These are phyloP conservation scores for Mandrillus leucophaeus DNA, from an alignment of 2,113 vertebrate genomes.

Conservation along the genomic window DNA sequence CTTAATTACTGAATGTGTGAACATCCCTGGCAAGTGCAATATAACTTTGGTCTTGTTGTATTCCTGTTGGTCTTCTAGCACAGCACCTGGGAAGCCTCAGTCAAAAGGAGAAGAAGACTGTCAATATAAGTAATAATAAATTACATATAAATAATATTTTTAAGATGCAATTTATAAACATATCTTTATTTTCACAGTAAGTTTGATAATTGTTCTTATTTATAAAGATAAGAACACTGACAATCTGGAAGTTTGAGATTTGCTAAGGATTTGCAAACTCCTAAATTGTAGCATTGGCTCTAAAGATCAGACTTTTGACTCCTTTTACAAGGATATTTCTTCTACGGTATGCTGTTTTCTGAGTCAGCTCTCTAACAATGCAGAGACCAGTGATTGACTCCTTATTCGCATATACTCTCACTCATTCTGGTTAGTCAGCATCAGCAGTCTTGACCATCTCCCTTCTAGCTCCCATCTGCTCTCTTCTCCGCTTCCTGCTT, in stretches of 20 bases:
- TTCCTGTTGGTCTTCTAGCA: background rate
- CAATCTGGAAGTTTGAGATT: background rate
- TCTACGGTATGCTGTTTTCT: background rate
- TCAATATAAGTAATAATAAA: background rate
- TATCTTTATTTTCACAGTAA: background rate
- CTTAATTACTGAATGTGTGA: background rate
- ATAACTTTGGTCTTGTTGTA: background rate
- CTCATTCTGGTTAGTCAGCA: background rate
- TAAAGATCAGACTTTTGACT: background rate
- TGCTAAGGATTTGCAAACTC: background rate
- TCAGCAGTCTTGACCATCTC: rapidly evolving
- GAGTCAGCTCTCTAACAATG: background rate
- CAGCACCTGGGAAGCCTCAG: background rate
- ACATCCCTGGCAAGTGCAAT: background rate
- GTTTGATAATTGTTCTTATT: background rate
- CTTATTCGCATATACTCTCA: background rate
- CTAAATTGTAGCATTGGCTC: background rate
- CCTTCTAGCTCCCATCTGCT: background rate
- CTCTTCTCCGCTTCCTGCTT: background rate
- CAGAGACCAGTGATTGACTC: background rate
- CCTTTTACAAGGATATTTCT: background rate
- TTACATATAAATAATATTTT: background rate
- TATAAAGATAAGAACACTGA: background rate
- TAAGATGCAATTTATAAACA: background rate
- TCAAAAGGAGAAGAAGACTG: background rate